Percentiles rank a stretch among this genome's conserved stretches.
phyloP scores from a whole-genome alignment of 2,113 vertebrate species.

The Paraplagusia blochii region DNA sequence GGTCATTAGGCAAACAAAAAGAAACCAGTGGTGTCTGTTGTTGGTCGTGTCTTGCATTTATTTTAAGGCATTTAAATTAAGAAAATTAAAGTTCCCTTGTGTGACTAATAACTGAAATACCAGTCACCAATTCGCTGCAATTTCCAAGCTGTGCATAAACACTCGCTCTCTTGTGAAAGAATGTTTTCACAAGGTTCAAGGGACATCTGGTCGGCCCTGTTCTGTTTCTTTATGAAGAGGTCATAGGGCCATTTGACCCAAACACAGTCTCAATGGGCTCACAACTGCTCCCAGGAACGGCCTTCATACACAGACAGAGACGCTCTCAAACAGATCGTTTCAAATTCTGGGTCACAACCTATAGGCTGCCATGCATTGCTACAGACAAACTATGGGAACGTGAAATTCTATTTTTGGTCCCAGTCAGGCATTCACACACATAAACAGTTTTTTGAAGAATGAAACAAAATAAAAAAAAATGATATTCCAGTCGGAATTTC shows the following conservation, averaged over 20 bases:
- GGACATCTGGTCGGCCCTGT: slow-evolving; percentile 47
- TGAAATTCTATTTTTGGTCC: slow-evolving; percentile 57
- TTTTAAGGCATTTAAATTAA: too few species aligned
- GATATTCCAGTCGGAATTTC: not conserved
- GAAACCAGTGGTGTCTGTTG: too few species aligned
- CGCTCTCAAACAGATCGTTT: slow-evolving; percentile 17
- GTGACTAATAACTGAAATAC: too few species aligned
- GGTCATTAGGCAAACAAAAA: slow-evolving; percentile 9
- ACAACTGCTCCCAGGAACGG: slow-evolving; percentile 8
- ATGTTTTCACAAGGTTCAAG: not conserved
- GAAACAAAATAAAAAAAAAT: slow-evolving; percentile 25
- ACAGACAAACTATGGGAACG: slow-evolving; percentile 52
- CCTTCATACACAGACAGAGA: slow-evolving; percentile 15
- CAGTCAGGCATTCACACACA: slow-evolving; percentile 46
- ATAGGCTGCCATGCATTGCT: slow-evolving; percentile 37
- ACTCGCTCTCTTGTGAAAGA: not conserved
- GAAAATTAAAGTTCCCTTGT: too few species aligned
- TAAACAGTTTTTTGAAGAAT: slow-evolving; percentile 22
- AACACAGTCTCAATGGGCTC: slow-evolving; percentile 18
- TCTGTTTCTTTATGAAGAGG: slow-evolving; percentile 40
- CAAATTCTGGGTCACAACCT: slow-evolving; percentile 13
- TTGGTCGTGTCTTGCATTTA: too few species aligned
- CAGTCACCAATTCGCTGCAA: too few species aligned
- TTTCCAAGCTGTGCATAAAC: too few species aligned
- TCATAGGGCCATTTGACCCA: slow-evolving; percentile 39